Conservation (phyloP, 2,113 vertebrate species). For the Ariopsis seemanni region DNA sequence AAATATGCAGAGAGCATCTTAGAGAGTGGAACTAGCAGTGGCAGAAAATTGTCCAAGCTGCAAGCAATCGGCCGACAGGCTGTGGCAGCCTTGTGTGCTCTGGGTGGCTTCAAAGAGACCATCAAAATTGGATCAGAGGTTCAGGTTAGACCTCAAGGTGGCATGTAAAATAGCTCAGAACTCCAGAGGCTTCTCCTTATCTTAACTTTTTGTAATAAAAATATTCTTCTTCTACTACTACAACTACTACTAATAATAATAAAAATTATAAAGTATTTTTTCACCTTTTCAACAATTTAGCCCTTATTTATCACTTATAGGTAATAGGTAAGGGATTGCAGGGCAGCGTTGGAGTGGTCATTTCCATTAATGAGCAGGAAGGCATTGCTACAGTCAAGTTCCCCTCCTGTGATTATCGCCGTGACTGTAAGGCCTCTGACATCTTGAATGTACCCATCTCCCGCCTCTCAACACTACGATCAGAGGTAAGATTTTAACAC, state of each 20-base stretch:
- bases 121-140: slow-evolving; percentile 99
- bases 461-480: slow-evolving; percentile 93
- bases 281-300: background rate
- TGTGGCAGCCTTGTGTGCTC: slow-evolving; percentile 92
- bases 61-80: slow-evolving; percentile 94
- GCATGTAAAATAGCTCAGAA: background rate
- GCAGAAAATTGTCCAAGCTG: slow-evolving; percentile 90
- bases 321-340: slow-evolving; percentile 93
- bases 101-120: slow-evolving; percentile 97
- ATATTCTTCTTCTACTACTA: background rate
- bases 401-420: slow-evolving; percentile 87
- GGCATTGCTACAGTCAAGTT: slow-evolving; percentile 96
- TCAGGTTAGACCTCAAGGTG: slow-evolving; percentile 76
- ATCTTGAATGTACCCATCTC: slow-evolving; percentile 91
- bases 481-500: slow-evolving; percentile 79
- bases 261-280: background rate
- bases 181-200: background rate
- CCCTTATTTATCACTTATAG: slow-evolving; percentile 63
- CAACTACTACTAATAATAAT: background rate
- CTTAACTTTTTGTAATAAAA: background rate
- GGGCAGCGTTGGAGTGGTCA: slow-evolving; percentile 90
- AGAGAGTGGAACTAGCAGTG: slow-evolving; percentile 92
- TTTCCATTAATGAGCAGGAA: slow-evolving; percentile 97
- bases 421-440: slow-evolving; percentile 91
- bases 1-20: slow-evolving; percentile 95